Percentiles rank a stretch among this genome's conserved stretches.
Conservation (phyloP, 2,113 vertebrate genomes). For the Ceyx melanurus region DNA sequence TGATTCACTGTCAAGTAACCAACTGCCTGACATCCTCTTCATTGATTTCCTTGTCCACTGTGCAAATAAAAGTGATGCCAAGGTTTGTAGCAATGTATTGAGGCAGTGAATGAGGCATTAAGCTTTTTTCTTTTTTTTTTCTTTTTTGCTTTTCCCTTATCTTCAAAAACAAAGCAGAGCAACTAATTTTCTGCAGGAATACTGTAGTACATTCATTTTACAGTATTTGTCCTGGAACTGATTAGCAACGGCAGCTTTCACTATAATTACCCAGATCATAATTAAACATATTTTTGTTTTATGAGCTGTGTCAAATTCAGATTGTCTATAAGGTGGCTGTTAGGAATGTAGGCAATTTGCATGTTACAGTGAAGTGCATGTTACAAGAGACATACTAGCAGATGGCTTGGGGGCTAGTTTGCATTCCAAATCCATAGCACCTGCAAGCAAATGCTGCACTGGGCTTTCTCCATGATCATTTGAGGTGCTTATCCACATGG, state of each 20-base stretch:
- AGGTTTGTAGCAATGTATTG: background rate
- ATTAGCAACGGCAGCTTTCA: background rate
- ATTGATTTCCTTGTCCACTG: conserved; percentile 1
- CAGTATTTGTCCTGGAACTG: conserved; percentile 41
- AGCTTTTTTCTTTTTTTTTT: background rate
- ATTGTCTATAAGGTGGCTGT: background rate
- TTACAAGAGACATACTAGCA: conserved; percentile 25
- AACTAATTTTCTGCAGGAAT: conserved; percentile 9
- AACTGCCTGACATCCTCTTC: background rate
- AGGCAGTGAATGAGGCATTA: background rate
- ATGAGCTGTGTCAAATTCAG: conserved; percentile 25
- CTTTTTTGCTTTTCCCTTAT: background rate
- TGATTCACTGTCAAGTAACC: background rate
- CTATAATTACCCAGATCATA: conserved; percentile 37
- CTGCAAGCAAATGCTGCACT: background rate
- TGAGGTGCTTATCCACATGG: background rate
- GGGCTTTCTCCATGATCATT: background rate
- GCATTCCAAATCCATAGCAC: conserved; percentile 6
- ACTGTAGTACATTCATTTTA: background rate
- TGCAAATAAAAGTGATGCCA: background rate
- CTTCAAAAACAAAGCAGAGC: background rate
- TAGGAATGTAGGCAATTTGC: conserved; percentile 10
- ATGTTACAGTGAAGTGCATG: conserved; percentile 4
- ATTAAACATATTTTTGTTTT: conserved; percentile 53
- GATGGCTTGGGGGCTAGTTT: conserved; percentile 16